Percentiles rank a stretch among this genome's conserved stretches.
Evolutionary conservation across 2,888 invertebrate genomes (phyloP).

Genomic region (Heliconius aoede): DNA sequence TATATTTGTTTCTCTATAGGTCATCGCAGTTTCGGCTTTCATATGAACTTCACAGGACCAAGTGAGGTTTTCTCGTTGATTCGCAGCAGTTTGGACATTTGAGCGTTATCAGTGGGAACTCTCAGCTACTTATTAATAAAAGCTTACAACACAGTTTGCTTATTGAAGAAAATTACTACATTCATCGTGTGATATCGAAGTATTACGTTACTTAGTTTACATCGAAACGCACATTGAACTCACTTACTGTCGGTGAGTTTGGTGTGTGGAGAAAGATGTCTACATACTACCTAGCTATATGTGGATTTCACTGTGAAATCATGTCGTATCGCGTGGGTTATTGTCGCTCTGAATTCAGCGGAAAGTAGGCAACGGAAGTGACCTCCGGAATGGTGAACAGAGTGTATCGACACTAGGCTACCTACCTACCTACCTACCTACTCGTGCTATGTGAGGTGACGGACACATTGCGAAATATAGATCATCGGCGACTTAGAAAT

Average conservation of each 20-base stretch:
- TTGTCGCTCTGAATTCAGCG: background rate
- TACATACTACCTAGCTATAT: too few relatives aligned
- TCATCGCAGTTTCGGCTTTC: background rate
- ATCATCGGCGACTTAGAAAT: too few relatives aligned
- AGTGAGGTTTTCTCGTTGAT: slow-evolving; percentile 14
- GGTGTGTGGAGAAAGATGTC: too few relatives aligned
- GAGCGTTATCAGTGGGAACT: background rate
- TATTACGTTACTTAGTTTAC: background rate
- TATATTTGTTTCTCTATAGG: background rate
- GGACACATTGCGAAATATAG: too few relatives aligned
- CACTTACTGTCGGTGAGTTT: too few relatives aligned
- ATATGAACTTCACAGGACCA: background rate
- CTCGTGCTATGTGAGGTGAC: too few relatives aligned
- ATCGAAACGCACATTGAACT: too few relatives aligned
- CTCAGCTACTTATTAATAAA: background rate
- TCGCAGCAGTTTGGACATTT: background rate
- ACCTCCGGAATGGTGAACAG: background rate
- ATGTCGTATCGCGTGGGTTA: too few relatives aligned
- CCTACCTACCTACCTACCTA: background rate
- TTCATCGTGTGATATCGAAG: background rate
- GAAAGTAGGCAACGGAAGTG: background rate
- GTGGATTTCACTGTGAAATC: too few relatives aligned
- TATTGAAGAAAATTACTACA: background rate
- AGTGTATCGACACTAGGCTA: background rate
- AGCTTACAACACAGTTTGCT: background rate